These are phyloP conservation scores for Mesoligia furuncula DNA, from an alignment of 2,888 invertebrate genomes.

Conservation along the genomic window DNA sequence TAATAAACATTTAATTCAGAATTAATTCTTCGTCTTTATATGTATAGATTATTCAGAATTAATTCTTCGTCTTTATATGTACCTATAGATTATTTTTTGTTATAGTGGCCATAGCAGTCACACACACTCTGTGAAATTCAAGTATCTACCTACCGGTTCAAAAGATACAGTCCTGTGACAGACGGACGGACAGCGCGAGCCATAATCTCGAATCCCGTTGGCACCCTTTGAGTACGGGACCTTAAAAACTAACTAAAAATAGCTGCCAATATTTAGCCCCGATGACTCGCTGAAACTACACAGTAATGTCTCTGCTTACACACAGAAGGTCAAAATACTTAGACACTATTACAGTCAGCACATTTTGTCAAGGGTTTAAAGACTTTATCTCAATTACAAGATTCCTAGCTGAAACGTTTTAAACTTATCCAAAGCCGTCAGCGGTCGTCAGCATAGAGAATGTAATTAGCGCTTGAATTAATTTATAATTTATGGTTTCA, in stretches of 20 bases:
- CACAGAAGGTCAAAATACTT: constrained; percentile 19
- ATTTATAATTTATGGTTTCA: constrained; percentile 85
- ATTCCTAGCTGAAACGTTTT: constrained; percentile 31
- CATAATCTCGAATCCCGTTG: no score
- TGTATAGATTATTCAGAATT: no score
- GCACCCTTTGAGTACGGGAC: neutral
- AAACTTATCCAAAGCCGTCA: constrained; percentile 32
- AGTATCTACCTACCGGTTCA: neutral
- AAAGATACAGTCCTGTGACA: neutral
- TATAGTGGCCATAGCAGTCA: no score
- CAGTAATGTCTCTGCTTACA: neutral
- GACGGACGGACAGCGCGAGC: neutral
- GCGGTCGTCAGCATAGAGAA: constrained; percentile 63
- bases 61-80: no score
- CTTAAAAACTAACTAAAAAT: neutral
- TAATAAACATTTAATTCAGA: no score
- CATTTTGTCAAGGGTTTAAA: neutral
- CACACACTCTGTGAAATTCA: neutral
- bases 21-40: no score
- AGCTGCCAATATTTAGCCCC: neutral
- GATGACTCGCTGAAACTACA: constrained; percentile 14
- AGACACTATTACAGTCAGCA: neutral
- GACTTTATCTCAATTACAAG: constrained; percentile 11
- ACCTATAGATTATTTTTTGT: no score
- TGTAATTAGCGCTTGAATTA: constrained; percentile 83